phyloP scores from a whole-genome alignment of 2,113 vertebrate genomes.

The Channa argus region DNA sequence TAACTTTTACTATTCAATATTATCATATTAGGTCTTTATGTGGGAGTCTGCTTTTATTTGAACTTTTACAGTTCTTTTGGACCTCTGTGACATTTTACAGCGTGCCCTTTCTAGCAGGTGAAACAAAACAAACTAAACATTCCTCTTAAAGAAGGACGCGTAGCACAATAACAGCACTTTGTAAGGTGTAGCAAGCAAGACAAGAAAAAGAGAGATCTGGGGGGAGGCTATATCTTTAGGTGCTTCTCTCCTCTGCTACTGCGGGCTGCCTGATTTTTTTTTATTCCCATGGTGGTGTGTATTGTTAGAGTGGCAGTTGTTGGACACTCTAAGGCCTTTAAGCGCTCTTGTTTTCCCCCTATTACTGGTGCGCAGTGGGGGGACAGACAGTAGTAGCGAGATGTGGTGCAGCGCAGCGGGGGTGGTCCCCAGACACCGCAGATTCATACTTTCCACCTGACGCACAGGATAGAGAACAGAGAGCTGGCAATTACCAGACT shows the following conservation, averaged over 20 bases:
- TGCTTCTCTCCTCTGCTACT: conserved; percentile 28
- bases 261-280: conserved; percentile 29
- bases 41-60: no score
- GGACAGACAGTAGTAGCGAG: conserved; percentile 60
- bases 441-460: conserved; percentile 78
- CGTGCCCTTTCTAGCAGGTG: no score
- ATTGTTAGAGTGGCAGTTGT: conserved; percentile 68
- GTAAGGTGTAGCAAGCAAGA: no score
- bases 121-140: no score
- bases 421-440: conserved; percentile 70
- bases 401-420: conserved; percentile 57
- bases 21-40: no score
- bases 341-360: conserved; percentile 62
- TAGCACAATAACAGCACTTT: no score
- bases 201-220: conserved; percentile 48
- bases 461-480: conserved; percentile 72
- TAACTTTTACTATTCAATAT: no score
- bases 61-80: no score
- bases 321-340: conserved; percentile 69
- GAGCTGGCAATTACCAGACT: conserved; percentile 76
- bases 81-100: no score
- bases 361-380: conserved; percentile 69
- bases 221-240: conserved; percentile 48
- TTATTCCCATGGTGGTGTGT: conserved; percentile 54
- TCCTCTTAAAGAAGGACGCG: no score